These are phyloP conservation scores for Epicampocera succincta DNA, from an alignment of 2,888 invertebrate genomes.

Conservation along the genomic window DNA sequence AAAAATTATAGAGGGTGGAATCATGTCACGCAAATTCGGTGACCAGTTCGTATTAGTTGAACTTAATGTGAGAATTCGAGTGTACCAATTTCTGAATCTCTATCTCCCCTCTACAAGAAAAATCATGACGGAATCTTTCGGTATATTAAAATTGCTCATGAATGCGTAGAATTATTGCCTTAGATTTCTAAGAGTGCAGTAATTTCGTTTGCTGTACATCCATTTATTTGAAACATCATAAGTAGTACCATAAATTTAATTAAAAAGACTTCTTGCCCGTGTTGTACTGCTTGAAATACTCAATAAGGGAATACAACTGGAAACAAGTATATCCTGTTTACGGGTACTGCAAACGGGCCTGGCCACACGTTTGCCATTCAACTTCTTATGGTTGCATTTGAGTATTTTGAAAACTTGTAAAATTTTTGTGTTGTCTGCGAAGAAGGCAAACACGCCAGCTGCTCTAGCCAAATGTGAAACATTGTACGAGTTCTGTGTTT, in stretches of 20 bases:
- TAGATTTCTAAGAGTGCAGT: no score
- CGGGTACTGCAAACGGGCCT: background rate
- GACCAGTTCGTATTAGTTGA: no score
- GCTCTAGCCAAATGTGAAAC: conserved; percentile 15
- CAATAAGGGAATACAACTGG: conserved; percentile 41
- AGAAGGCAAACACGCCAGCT: background rate
- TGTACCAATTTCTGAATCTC: no score
- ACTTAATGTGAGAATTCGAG: no score
- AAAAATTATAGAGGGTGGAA: no score
- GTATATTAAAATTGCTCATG: no score
- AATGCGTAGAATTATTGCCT: no score
- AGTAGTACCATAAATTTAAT: background rate
- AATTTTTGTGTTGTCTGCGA: conserved; percentile 1
- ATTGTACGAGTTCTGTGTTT: background rate
- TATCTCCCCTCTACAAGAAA: no score
- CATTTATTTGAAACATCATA: no score
- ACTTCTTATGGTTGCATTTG: background rate
- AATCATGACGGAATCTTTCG: no score
- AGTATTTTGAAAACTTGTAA: conserved; percentile 17
- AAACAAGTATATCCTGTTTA: conserved; percentile 21
- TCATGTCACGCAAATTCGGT: no score
- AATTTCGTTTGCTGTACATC: no score
- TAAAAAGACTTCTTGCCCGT: background rate
- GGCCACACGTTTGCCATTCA: background rate
- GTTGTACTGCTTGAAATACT: background rate